Evolutionary conservation across 2,888 invertebrate species (phyloP).

Genomic region (Metallyticus violacea): DNA sequence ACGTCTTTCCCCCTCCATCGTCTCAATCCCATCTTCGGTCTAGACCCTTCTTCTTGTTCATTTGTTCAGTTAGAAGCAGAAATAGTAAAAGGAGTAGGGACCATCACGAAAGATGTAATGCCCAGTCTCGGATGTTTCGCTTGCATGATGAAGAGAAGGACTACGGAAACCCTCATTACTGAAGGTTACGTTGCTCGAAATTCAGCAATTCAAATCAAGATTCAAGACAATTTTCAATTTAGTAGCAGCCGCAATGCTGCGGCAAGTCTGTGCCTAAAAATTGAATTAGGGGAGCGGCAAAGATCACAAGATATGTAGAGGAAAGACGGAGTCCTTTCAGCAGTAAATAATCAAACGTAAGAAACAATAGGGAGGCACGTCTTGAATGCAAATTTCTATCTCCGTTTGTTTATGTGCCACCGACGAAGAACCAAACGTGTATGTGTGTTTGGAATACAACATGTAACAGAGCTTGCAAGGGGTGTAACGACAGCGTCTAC

Average conservation of each 20-base stretch:
- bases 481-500: not conserved
- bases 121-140: not conserved
- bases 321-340: not conserved
- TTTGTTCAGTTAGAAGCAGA: not conserved
- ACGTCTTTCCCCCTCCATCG: not conserved
- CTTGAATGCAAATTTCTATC: not conserved
- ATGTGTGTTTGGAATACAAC: not conserved
- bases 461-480: not conserved
- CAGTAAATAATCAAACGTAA: not conserved
- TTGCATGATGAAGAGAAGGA: not conserved
- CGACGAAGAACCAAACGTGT: no score
- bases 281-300: not conserved
- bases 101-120: not conserved
- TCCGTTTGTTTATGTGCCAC: not conserved
- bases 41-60: not conserved
- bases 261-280: not conserved
- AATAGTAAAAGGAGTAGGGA: not conserved
- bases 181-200: slow-evolving; percentile 16
- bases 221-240: not conserved
- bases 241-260: not conserved
- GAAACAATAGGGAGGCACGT: slow-evolving; percentile 4
- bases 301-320: not conserved
- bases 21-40: not conserved
- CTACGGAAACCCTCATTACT: slow-evolving; percentile 21
- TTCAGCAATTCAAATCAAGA: slow-evolving; percentile 4